phyloP scores from a whole-genome alignment of 2,113 vertebrate genomes.

The Dissostichus mawsoni region DNA sequence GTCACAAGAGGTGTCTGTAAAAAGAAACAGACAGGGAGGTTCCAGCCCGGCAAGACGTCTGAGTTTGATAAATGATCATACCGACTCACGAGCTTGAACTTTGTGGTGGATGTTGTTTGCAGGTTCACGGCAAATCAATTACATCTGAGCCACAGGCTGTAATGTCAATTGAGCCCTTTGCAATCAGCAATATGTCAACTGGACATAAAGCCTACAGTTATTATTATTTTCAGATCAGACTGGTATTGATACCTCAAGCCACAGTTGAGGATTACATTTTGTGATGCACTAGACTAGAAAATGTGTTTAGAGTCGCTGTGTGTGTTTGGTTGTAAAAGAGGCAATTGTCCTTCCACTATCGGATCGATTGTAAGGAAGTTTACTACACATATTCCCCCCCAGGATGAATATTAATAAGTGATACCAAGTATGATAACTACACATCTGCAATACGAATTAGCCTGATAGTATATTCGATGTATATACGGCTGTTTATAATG shows the following conservation, averaged over 20 bases:
- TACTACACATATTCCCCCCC: not conserved
- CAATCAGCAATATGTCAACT: constrained; percentile 49
- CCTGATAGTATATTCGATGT: not conserved
- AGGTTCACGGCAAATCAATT: constrained; percentile 49
- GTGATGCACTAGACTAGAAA: not conserved
- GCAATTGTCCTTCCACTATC: not conserved
- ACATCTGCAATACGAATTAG: not conserved
- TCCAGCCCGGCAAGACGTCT: not conserved
- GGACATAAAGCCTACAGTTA: constrained; percentile 27
- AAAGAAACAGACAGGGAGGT: constrained; percentile 7
- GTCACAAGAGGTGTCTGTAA: constrained; percentile 15
- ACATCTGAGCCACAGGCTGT: constrained; percentile 23
- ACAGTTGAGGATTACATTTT: constrained; percentile 20
- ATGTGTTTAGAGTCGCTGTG: not conserved
- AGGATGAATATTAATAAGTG: not conserved
- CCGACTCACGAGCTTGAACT: constrained; percentile 7
- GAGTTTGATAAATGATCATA: constrained; percentile 43
- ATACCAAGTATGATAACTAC: not conserved
- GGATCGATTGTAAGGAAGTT: not conserved
- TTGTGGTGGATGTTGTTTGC: constrained; percentile 19
- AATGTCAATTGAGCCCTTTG: constrained; percentile 48
- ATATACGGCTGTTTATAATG: too few species aligned
- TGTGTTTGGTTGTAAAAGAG: not conserved
- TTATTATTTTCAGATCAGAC: constrained; percentile 17
- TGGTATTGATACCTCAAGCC: constrained; percentile 5